Evolutionary conservation across 2,888 invertebrate genomes (phyloP).

Genomic region (Caenorhabditis afra): DNA sequence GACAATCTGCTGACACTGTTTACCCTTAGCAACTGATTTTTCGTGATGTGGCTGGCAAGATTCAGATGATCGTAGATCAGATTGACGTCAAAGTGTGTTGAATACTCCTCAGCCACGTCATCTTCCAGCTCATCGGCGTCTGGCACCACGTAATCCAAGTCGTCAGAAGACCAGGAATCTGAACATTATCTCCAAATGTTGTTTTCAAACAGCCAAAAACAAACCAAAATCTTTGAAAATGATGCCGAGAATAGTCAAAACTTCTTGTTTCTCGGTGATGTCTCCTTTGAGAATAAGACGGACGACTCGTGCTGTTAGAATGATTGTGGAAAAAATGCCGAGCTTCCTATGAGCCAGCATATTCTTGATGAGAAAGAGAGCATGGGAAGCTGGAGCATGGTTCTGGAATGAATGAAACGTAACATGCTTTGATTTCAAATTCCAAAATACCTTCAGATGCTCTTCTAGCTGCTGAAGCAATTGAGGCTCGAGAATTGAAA

Average conservation of each 20-base stretch:
- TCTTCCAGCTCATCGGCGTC: conserved; percentile 27
- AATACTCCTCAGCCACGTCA: conserved; percentile 30
- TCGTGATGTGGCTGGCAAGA: conserved; percentile 29
- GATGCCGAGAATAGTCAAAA: conserved; percentile 37
- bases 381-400: conserved; percentile 19
- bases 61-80: conserved; percentile 43
- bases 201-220: conserved; percentile 1
- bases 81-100: conserved; percentile 29
- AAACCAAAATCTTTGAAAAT: conserved; percentile 47
- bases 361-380: conserved; percentile 10
- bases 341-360: conserved; percentile 23
- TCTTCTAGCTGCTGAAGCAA: conserved; percentile 28
- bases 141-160: conserved; percentile 31
- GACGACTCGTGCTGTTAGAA: conserved; percentile 35
- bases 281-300: conserved; percentile 29
- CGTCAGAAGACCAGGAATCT: conserved; percentile 34
- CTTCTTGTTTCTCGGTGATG: conserved; percentile 55
- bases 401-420: neutral
- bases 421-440: too few species aligned
- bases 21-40: conserved; percentile 32
- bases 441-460: conserved; percentile 20
- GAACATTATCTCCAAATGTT: too few species aligned
- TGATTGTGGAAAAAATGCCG: neutral
- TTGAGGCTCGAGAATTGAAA: conserved; percentile 16
- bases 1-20: neutral